Evolutionary conservation across 2,797 vertebrate species (phyloP).

Genomic region (Gymnopithys bicolor): DNA sequence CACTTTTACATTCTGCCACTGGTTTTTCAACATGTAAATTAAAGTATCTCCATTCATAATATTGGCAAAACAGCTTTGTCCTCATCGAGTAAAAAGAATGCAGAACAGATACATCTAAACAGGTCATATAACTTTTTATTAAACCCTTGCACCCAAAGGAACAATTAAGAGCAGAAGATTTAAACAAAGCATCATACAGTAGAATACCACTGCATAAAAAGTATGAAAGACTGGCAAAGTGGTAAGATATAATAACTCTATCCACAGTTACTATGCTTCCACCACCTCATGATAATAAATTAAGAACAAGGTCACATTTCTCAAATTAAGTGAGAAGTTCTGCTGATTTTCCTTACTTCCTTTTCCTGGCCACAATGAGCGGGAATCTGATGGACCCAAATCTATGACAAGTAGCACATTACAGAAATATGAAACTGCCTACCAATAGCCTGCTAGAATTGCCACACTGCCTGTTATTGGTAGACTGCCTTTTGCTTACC

Average conservation of each 20-base stretch:
- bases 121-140: neutral
- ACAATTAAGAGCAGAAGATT: neutral
- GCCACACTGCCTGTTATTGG: neutral
- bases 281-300: neutral
- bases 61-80: neutral
- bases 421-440: neutral
- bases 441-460: neutral
- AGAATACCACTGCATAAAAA: neutral
- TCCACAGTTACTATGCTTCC: neutral
- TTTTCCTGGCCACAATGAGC: neutral
- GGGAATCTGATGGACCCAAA: neutral
- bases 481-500: neutral
- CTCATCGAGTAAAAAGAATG: neutral
- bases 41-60: neutral
- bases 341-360: neutral
- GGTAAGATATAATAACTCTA: neutral
- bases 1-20: neutral
- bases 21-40: neutral
- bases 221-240: neutral
- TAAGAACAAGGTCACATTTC: neutral
- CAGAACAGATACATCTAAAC: neutral
- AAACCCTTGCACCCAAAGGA: neutral
- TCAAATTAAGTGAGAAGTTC: neutral
- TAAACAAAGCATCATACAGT: neutral
- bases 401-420: neutral